A percentile compares a stretch with the other conserved stretches of the same genome.
phyloP scores from a whole-genome alignment of 2,888 invertebrate species.

The Sarcophaga rosellei region DNA sequence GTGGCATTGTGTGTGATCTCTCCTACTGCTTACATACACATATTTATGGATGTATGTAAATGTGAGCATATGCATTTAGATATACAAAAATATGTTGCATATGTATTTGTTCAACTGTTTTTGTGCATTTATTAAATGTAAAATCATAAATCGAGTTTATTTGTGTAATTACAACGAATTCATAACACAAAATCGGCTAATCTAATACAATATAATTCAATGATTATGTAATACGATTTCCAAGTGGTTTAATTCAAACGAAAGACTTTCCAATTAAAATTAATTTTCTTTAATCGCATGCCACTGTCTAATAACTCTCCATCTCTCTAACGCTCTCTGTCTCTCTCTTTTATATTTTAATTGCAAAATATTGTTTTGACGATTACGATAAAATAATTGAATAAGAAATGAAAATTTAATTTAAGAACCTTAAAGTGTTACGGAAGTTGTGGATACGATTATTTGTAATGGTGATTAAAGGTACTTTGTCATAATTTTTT shows the following conservation, averaged over 20 bases:
- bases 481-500: too few relatives aligned
- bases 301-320: neutral
- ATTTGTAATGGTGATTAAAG: neutral
- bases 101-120: neutral
- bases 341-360: neutral
- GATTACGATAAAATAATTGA: neutral
- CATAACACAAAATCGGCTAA: slow-evolving; percentile 8
- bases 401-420: neutral
- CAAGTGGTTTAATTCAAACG: neutral
- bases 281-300: neutral
- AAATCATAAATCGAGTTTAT: slow-evolving; percentile 6
- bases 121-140: neutral
- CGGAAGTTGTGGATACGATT: neutral
- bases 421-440: neutral
- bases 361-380: neutral
- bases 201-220: slow-evolving; percentile 21
- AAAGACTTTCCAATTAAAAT: neutral
- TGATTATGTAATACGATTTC: slow-evolving; percentile 6
- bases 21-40: neutral
- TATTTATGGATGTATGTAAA: neutral
- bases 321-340: too few relatives aligned
- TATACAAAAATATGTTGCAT: neutral
- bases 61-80: neutral
- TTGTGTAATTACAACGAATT: slow-evolving; percentile 12
- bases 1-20: neutral